A percentile compares a stretch with the other conserved stretches of the same genome.
phyloP scores from a whole-genome alignment of 1,140 invertebrate species.

The Nephila pilipes region DNA sequence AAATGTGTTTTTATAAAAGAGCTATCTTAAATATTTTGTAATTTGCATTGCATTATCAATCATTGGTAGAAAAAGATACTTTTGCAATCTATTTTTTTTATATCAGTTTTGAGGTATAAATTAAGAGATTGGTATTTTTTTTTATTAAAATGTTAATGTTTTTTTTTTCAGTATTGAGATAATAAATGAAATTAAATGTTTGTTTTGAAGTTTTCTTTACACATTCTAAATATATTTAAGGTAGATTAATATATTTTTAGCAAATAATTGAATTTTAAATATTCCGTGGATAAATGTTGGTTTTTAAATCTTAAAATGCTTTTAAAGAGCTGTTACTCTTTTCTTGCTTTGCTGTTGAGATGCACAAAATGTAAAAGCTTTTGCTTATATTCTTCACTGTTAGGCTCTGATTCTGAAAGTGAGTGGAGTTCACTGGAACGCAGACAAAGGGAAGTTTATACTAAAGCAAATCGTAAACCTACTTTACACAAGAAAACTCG shows the following conservation, averaged over 20 bases:
- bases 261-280: neutral
- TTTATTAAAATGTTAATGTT: neutral
- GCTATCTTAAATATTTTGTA: too few species aligned
- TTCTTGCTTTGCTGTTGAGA: conserved; percentile 65
- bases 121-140: too few species aligned
- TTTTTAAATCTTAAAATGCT: conserved; percentile 11
- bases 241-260: neutral
- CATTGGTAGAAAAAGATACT: too few species aligned
- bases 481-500: conserved; percentile 89
- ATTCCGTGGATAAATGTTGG: neutral
- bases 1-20: too few species aligned
- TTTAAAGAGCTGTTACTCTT: conserved; percentile 48
- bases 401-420: conserved; percentile 88
- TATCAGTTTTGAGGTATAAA: too few species aligned
- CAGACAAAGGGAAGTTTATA: conserved; percentile 85
- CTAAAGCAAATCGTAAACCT: conserved; percentile 87
- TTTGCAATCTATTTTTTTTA: too few species aligned
- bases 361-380: conserved; percentile 40
- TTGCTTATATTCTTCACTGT: conserved; percentile 73
- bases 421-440: conserved; percentile 91
- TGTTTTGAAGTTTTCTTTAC: neutral
- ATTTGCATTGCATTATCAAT: too few species aligned
- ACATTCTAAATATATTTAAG: neutral
- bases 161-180: neutral
- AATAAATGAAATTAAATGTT: neutral